Evolutionary conservation across 1,140 invertebrate species (phyloP).

Genomic region (Phymastichus coffea): DNA sequence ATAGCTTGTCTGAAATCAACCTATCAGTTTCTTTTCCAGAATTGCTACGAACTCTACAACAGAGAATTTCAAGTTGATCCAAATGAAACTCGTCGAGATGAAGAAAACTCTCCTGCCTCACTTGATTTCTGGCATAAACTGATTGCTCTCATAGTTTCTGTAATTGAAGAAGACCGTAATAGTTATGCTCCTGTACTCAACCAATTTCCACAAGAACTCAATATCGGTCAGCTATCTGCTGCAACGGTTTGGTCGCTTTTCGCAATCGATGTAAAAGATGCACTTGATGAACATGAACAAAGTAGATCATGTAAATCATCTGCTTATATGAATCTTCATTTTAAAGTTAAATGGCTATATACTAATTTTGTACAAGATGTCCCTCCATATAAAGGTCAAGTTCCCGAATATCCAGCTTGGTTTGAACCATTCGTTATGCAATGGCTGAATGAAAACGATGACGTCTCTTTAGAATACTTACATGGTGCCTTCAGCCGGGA

Average conservation of each 20-base stretch:
- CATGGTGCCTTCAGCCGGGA: constrained; percentile 98
- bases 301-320: constrained; percentile 95
- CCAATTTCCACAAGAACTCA: constrained; percentile 92
- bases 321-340: constrained; percentile 99
- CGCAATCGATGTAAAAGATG: constrained; percentile 97
- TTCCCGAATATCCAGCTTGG: constrained; percentile 97
- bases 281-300: constrained; percentile 96
- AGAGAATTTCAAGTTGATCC: constrained; percentile 92
- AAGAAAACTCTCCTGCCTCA: constrained; percentile 85
- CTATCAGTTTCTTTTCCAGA: constrained; percentile 97
- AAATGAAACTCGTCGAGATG: constrained; percentile 81
- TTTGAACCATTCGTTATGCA: constrained; percentile 99
- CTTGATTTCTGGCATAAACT: constrained; percentile 99
- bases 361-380: constrained; percentile 98
- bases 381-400: constrained; percentile 91
- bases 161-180: constrained; percentile 98
- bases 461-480: constrained; percentile 97
- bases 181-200: constrained; percentile 98
- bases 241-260: constrained; percentile 97
- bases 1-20: constrained; percentile 97
- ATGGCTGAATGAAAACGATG: constrained; percentile 99
- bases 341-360: constrained; percentile 98
- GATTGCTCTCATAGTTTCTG: constrained; percentile 95
- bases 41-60: constrained; percentile 94
- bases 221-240: constrained; percentile 92